Percentiles rank a stretch among this genome's conserved stretches.
These are phyloP conservation scores for Pseudoatta argentina DNA, from an alignment of 1,140 invertebrate genomes.

Conservation along the genomic window DNA sequence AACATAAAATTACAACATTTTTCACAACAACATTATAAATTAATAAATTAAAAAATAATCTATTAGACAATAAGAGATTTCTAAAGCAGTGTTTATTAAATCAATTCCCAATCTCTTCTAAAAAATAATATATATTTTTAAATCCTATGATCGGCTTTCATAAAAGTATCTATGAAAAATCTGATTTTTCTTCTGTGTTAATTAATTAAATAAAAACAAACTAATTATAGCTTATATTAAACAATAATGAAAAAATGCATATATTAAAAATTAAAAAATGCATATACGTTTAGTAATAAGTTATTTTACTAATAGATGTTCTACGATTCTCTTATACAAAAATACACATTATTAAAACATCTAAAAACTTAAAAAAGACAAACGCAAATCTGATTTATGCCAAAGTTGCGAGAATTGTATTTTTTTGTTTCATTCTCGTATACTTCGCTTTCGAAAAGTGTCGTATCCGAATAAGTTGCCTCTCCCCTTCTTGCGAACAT, in stretches of 20 bases:
- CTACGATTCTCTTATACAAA: background rate
- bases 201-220: conserved; percentile 2
- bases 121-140: conserved; percentile 15
- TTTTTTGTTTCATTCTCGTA: conserved; percentile 5
- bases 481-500: conserved; percentile 50
- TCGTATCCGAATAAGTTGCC: conserved; percentile 64
- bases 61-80: background rate
- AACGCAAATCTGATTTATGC: background rate
- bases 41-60: conserved; percentile 11
- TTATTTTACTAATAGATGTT: background rate
- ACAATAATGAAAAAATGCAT: background rate
- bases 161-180: background rate
- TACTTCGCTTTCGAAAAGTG: conserved; percentile 24
- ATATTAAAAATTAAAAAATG: background rate
- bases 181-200: background rate
- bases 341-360: background rate
- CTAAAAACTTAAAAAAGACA: background rate
- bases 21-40: background rate
- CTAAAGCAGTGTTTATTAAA: background rate
- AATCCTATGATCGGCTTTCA: background rate
- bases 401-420: background rate
- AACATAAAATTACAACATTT: background rate
- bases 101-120: background rate
- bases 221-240: background rate
- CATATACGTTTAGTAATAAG: background rate